Evolutionary conservation across 2,888 invertebrate genomes (phyloP), one percentile per base, ranked within the genome.

Genomic region (Aleiodes leptofemur): DNA sequence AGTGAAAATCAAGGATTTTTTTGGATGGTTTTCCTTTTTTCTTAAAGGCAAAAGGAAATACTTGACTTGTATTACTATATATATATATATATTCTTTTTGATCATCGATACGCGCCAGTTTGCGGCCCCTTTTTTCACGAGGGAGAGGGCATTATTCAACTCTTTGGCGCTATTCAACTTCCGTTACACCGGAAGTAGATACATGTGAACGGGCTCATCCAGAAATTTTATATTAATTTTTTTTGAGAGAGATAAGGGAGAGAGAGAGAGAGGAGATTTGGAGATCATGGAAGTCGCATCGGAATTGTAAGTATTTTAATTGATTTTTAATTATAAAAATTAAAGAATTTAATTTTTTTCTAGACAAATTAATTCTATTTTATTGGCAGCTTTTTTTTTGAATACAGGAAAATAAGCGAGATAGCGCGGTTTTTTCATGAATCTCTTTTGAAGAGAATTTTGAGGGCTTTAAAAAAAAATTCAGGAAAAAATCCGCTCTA

Each of bases 151-250:
- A 64, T 64, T 43, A 43, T 43, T 23, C 4, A 43, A 74, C 76
- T 64, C 72, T 53, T 76, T 78, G 84, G 82, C 66, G 81, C 81
- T 72, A 86, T 70, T 86, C 90, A 53, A 90, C 83, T 78, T 91
- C 88, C 73, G 94, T 93, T 73, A 92, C 87, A 76, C 93, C 93
- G 85, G 85, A 85, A 86, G 86, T 83, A 81, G 82, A 82, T 85
- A 83, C 85, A 86, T 85, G 87, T 83, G 84, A 86, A 86, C 86
- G 75, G 79, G 81, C 79, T 76, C 74, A 81, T 76, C 43, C 77
- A 69, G 74, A 80, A 80, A 78, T 79, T 78, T 78, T 61, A 77
- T 50, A 77, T 74, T 11, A 43, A 56, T 69, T 43, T 68, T 23
- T 29, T 43, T 43, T 43, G 8, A 9, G 43, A 7, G 8, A 51